Base-by-base conservation (phyloP, 2,797 vertebrate species). In the Threskiornis aethiopicus region DNA sequence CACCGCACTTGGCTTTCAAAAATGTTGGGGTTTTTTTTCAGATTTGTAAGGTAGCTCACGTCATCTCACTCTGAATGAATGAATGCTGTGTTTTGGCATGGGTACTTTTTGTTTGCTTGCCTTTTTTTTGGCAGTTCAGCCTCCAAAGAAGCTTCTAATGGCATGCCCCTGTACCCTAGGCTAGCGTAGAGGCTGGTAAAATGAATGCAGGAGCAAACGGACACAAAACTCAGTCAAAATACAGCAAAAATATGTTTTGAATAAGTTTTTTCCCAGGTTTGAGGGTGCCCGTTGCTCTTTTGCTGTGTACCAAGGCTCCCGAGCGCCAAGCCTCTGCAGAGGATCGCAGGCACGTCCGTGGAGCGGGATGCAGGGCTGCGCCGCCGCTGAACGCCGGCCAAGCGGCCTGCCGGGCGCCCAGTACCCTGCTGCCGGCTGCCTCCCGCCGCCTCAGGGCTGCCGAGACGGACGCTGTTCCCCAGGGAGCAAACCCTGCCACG, bases 301-400 rank as follows among this genome's bases (percentile, higher is more conserved):
- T 59, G 41, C 55, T 51, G 9, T 5, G 4, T 41, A 19, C 12
- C 0, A 0, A 0, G 7, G n/a, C 11, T 88, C 28, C 69, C 0
- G 3, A 31, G 31, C 10, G 25, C 52, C 19, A 5, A 55, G 41
- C 0, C 2, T 15, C 28, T 13, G 41, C 13, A 13, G 39, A 31
- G 51, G 18, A 12, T 5, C 0, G 2, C 41, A 25, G 47, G 25
- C 13, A 5, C 25, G 11, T 52, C 70, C 41, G 33, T 29, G 29
- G 62, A 65, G 54, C 29, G 86, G 67, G 47, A 3, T 2, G 70
- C 61, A 42, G 58, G 28, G 54, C 26, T 0, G 0, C 35, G 44
- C 31, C 26, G 26, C 62, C 31, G 31, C 73, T n/a, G 78, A 64
- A 78, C 5, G 6, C 61, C 37, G 26, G 46, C 65, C n/a, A 41